These are phyloP conservation scores for Sceloporus tristichus DNA, from an alignment of 2,113 vertebrate genomes.

Conservation along the genomic window DNA sequence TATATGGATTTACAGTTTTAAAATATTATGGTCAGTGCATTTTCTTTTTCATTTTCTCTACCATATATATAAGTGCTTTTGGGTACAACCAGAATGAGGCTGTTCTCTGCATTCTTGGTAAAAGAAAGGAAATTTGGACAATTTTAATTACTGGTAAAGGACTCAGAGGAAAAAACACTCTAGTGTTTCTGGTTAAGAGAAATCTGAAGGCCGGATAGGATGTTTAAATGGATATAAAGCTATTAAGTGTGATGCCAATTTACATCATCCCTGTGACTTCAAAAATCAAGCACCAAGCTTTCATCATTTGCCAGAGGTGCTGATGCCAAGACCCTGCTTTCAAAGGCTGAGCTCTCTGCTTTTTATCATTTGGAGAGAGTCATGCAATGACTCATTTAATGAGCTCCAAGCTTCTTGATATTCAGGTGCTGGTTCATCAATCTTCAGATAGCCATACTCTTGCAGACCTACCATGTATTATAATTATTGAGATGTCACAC, in stretches of 20 bases:
- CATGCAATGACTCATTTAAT: slow-evolving; percentile 15
- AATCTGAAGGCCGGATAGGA: background rate
- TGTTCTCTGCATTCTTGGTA: background rate
- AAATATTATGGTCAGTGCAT: background rate
- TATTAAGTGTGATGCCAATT: slow-evolving; percentile 43
- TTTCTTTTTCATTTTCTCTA: slow-evolving; percentile 40
- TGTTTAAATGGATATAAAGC: slow-evolving; percentile 15
- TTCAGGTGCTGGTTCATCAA: slow-evolving; percentile 12
- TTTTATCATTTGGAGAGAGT: slow-evolving; percentile 32
- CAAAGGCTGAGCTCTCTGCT: background rate
- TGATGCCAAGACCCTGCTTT: slow-evolving; percentile 37
- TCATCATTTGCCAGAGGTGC: slow-evolving; percentile 16
- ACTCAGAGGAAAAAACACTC: background rate
- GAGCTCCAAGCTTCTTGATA: slow-evolving; percentile 15
- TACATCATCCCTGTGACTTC: background rate
- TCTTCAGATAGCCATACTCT: background rate
- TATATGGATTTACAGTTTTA: background rate
- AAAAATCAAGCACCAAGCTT: slow-evolving; percentile 34
- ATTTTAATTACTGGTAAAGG: background rate
- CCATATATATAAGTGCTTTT: background rate
- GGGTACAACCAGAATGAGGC: slow-evolving; percentile 32
- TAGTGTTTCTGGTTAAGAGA: slow-evolving; percentile 32
- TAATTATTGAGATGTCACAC: background rate
- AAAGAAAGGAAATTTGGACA: background rate
- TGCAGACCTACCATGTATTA: background rate